These are phyloP conservation scores for Prionchulus punctatus DNA, from an alignment of 2,888 invertebrate genomes.

Conservation along the genomic window DNA sequence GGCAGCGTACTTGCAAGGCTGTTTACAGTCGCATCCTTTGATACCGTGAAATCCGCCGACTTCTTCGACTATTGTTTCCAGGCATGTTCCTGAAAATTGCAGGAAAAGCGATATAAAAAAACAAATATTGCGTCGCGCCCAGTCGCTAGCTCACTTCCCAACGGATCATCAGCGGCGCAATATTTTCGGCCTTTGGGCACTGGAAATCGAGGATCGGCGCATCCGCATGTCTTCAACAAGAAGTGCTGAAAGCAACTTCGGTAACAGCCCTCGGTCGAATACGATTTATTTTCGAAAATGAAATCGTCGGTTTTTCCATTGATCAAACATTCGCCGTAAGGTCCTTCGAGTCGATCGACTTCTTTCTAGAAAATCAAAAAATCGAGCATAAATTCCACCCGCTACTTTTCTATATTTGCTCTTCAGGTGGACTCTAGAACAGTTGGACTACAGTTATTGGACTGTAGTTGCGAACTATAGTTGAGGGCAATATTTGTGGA, in stretches of 20 bases:
- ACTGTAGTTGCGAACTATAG: not conserved
- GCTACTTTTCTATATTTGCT: no score
- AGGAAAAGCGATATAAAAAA: no score
- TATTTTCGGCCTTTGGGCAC: slow-evolving; percentile 18
- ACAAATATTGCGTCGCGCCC: no score
- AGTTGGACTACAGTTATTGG: no score
- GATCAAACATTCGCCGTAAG: slow-evolving; percentile 23
- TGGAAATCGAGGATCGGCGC: slow-evolving; percentile 31
- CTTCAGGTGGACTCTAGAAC: no score
- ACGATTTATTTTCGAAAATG: not conserved
- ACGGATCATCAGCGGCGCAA: no score
- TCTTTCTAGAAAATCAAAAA: slow-evolving; percentile 20
- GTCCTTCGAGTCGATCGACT: slow-evolving; percentile 22
- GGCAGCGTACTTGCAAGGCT: slow-evolving; percentile 22
- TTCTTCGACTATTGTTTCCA: slow-evolving; percentile 21
- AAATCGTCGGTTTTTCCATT: slow-evolving; percentile 20
- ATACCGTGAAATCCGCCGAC: slow-evolving; percentile 22
- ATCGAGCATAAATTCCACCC: not conserved
- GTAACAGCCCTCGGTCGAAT: slow-evolving; percentile 31
- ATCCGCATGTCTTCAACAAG: slow-evolving; percentile 25
- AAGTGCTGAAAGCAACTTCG: slow-evolving; percentile 29
- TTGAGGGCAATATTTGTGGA: no score
- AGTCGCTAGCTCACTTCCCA: no score
- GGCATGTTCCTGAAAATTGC: slow-evolving; percentile 24
- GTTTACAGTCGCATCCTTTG: slow-evolving; percentile 23